phyloP scores from a whole-genome alignment of 2,797 vertebrate genomes.

The Manis pentadactyla region DNA sequence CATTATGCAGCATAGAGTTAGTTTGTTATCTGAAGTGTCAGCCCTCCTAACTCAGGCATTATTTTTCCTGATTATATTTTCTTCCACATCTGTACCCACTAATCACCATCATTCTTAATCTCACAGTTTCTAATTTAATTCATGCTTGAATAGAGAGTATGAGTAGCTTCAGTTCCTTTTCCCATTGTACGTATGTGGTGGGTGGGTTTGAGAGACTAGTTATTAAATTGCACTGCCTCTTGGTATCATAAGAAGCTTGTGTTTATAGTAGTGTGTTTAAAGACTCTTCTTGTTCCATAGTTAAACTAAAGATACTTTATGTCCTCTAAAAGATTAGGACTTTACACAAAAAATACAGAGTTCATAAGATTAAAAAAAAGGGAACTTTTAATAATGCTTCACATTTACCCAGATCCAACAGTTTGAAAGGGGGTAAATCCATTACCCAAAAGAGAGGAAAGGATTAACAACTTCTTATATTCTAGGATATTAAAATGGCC shows the following conservation, averaged over 20 bases:
- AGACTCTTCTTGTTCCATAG: background rate
- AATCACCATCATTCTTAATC: background rate
- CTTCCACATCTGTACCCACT: background rate
- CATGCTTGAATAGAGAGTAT: background rate
- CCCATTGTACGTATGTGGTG: background rate
- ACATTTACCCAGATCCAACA: background rate
- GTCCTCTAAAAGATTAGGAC: background rate
- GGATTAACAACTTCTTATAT: background rate
- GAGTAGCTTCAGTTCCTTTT: background rate
- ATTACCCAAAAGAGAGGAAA: background rate
- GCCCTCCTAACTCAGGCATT: background rate
- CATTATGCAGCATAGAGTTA: background rate
- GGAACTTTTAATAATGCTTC: background rate
- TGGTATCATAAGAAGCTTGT: background rate
- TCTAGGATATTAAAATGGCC: background rate
- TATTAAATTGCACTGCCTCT: background rate
- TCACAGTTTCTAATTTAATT: background rate
- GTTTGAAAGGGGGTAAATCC: background rate
- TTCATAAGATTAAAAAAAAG: slow-evolving; percentile 13
- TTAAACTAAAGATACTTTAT: background rate
- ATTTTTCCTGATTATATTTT: background rate
- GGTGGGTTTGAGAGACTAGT: background rate
- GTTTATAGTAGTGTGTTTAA: background rate
- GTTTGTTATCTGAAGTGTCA: slow-evolving; percentile 4
- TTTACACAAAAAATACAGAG: background rate